Evolutionary conservation across 2,888 invertebrate species (phyloP), one percentile per base, ranked within the genome.

Genomic region (Lathronympha strigana): DNA sequence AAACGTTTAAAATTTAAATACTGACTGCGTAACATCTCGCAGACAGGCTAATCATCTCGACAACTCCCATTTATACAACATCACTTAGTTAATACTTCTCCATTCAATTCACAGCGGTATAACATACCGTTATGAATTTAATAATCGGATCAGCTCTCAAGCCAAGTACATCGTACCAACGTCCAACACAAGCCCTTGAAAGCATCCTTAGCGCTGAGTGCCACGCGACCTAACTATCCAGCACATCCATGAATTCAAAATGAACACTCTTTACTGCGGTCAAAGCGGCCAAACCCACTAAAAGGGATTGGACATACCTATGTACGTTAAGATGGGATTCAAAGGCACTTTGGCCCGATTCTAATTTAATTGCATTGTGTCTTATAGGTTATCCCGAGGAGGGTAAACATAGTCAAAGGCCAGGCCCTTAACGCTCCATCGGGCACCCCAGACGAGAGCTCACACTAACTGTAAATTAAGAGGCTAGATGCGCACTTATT

Each of bases 381-480:
- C 21, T 49, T 28, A 38, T 49, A 66, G 47, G 51, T 21, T 58
- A 38, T 36, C 51, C 53, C 53, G 45, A 51, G 36, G 11, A 63
- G 31, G 38, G 64, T 33, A 53, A 64, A 60, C 58, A 51, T 33
- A 33, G 43, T 58, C 58, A 57, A 67, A 68, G 70, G 68, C 54
- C 68, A 61, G 50, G 49, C 33, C 51, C 33, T 49, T 54, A 47
- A 51, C 67, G 73, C 67, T 70, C 62, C 72, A 72, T 67, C 68
- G 68, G 61, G 62, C 70, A 69, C 69, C 66, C 69, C 50, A 61
- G 60, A 43, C 57, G 50, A 66, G 66, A 31, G 23, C 47, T 36
- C 53, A 53, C 36, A 47, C 47, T 62, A 45, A 54, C 62, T 47
- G 49, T 49, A 63, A 70, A 70, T 69, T 67, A 71, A 71, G 67